Percentiles rank a stretch among this genome's conserved stretches.
These are phyloP conservation scores for Tachystola acroxantha DNA, from an alignment of 2,888 invertebrate species.

Conservation along the genomic window DNA sequence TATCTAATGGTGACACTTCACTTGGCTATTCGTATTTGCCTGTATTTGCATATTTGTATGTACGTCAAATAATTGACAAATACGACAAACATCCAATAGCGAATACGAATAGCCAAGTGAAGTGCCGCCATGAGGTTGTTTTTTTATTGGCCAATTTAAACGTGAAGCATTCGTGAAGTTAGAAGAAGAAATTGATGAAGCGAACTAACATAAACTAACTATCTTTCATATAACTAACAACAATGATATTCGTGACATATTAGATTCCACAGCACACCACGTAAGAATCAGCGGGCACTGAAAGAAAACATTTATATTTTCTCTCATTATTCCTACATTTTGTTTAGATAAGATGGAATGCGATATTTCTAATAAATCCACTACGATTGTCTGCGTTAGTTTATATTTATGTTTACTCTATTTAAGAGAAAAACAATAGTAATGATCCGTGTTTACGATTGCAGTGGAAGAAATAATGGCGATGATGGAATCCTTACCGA, in stretches of 20 bases:
- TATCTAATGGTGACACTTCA: too few relatives aligned
- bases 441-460: constrained; percentile 10
- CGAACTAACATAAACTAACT: too few relatives aligned
- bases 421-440: constrained; percentile 14
- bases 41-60: too few relatives aligned
- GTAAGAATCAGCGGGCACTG: neutral
- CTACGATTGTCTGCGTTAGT: constrained; percentile 2
- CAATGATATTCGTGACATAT: neutral
- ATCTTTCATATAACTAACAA: too few relatives aligned
- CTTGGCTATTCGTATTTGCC: too few relatives aligned
- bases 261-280: neutral
- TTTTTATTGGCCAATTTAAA: too few relatives aligned
- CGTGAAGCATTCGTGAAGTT: too few relatives aligned
- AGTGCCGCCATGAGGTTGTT: too few relatives aligned
- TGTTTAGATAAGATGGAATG: constrained; percentile 19
- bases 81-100: too few relatives aligned
- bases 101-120: too few relatives aligned
- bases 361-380: constrained; percentile 6
- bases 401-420: constrained; percentile 13
- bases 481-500: constrained; percentile 12
- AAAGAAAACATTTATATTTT: constrained; percentile 12
- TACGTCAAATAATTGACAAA: too few relatives aligned
- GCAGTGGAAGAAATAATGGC: constrained; percentile 7
- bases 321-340: constrained; percentile 12
- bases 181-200: too few relatives aligned